Base-by-base conservation (phyloP, 1,140 invertebrate genomes). In the Nasonia giraulti region DNA sequence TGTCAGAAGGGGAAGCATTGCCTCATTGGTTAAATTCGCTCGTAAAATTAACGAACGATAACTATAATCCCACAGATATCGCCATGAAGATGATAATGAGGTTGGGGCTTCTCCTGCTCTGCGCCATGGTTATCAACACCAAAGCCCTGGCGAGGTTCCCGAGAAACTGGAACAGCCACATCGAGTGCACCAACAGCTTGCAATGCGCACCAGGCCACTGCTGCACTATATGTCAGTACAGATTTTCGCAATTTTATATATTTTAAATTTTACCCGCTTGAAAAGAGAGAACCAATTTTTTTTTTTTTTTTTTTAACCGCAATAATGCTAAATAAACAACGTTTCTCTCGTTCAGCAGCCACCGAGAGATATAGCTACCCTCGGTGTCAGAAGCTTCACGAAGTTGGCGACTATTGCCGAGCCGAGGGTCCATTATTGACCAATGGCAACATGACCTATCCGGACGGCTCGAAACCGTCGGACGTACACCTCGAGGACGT, bases 301-400 rank as follows among this genome's bases (percentile, higher is more conserved):
- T 50, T 12, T 14, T 71, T 71, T n/a, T 62, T 62, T 62, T 62
- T 62, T 62, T 62, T 62, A 62, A 62, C 20, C 55, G 20, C 20
- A n/a, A 62, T n/a, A 62, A 62, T 62, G 55, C 55, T 62, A 1
- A 62, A 62, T 62, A 62, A 50, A 82, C 27, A 33, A 50, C 12
- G 2, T 37, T 1, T 12, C 14, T 1, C 0, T 62, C 31, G 1
- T 27, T 33, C 40, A 33, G 50, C 68, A 90, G 89, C 81, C 0
- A 44, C 80, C 14, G 17, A 71, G 6, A 87, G 88, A 23, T 91
- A 89, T 79, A 87, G 87, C 55, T 47, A 86, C 4, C 91, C 91
- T 0, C 69, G 37, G 37, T 92, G 91, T 27, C 82, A 50, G 11
- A 83, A 81, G 2, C 33, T 88, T 20, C 82, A 83, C 77, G 37